Percentiles rank a stretch among this genome's conserved stretches.
Conservation (phyloP, 2,113 vertebrate genomes). For the Catharus minimus region DNA sequence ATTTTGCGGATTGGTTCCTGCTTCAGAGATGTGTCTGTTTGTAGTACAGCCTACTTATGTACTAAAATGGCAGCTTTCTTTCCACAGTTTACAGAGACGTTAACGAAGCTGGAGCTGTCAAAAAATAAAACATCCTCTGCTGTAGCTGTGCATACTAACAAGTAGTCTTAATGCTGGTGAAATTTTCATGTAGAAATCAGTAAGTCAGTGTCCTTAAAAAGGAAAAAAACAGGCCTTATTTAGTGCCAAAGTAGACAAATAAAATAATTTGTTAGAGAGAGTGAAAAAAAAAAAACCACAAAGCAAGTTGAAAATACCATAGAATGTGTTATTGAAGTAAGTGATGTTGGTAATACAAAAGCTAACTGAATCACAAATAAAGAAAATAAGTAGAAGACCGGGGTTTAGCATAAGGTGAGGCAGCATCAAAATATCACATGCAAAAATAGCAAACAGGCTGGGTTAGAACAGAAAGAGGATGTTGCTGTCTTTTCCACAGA, state of each 20-base stretch:
- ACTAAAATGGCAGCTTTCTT: constrained; percentile 38
- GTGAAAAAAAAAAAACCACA: background rate
- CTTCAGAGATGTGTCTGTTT: constrained; percentile 9
- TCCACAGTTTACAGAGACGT: constrained; percentile 39
- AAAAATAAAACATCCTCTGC: constrained; percentile 49
- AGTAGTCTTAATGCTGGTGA: constrained; percentile 4
- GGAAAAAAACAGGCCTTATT: background rate
- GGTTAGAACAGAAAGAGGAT: background rate
- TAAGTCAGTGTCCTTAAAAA: background rate
- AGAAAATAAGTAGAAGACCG: background rate
- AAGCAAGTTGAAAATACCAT: background rate
- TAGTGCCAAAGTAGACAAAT: background rate
- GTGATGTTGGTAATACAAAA: background rate
- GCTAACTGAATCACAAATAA: background rate
- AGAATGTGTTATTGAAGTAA: background rate
- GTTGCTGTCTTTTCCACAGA: background rate
- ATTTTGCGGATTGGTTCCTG: background rate
- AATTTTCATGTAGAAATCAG: constrained; percentile 9
- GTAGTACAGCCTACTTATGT: constrained; percentile 32
- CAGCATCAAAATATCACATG: background rate
- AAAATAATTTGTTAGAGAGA: background rate
- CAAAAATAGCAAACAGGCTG: background rate
- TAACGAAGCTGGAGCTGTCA: constrained; percentile 55
- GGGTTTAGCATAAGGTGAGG: background rate
- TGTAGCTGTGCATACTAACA: constrained; percentile 38